Evolutionary conservation across 2,113 vertebrate species (phyloP).

Genomic region (Oryctolagus cuniculus): mOryCun1.1 NC_091437.1:56089501-56090000

Average conservation of each 20-base stretch:
- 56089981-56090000: neutral
- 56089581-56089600: neutral
- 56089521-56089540: neutral
- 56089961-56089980: neutral
- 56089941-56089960: neutral
- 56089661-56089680: neutral
- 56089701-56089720: neutral
- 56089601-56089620: neutral
- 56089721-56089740: neutral
- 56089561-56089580: fast-evolving
- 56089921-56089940: neutral
- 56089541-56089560: neutral
- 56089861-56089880: neutral
- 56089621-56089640: neutral
- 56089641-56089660: neutral
- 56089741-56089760: neutral
- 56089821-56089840: neutral
- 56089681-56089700: neutral
- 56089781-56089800: slow-evolving; percentile 19
- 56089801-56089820: slow-evolving; percentile 1
- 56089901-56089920: neutral
- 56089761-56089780: neutral
- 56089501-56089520: fast-evolving
- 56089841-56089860: neutral
- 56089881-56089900: neutral